Conservation (phyloP, 2,797 vertebrate genomes). For the Diplodus sargus region DNA sequence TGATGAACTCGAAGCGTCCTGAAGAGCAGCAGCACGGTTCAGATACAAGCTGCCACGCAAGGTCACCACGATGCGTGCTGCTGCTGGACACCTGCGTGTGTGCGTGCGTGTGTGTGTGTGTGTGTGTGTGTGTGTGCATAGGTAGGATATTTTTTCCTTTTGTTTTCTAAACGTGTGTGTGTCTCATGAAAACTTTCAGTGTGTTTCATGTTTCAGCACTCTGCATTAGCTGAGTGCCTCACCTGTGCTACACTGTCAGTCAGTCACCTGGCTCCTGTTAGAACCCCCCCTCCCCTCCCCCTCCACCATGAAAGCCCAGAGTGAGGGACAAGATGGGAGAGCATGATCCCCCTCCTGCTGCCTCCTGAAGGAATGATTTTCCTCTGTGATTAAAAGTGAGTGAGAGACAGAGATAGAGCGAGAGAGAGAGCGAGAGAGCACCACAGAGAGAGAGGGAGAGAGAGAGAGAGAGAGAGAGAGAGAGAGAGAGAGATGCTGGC, state of each 20-base stretch:
- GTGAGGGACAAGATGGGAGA: slow-evolving; percentile 55
- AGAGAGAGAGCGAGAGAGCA: slow-evolving; percentile 43
- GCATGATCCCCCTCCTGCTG: slow-evolving; percentile 53
- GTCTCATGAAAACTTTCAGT: slow-evolving; percentile 28
- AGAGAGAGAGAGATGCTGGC: slow-evolving; percentile 65
- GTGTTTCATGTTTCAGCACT: background rate
- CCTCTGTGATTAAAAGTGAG: slow-evolving; percentile 75
- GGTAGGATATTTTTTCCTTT: background rate
- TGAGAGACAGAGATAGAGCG: slow-evolving; percentile 61
- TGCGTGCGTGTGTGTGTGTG: slow-evolving; percentile 21
- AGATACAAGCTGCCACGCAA: slow-evolving; percentile 55
- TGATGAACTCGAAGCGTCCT: slow-evolving; percentile 23
- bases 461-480: slow-evolving; percentile 26
- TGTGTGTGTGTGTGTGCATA: slow-evolving; percentile 21
- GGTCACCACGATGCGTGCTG: slow-evolving; percentile 40
- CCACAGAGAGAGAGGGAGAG: slow-evolving; percentile 25
- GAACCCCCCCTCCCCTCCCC: background rate
- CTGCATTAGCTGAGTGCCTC: background rate
- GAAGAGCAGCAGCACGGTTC: slow-evolving; percentile 27
- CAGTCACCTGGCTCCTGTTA: slow-evolving; percentile 39
- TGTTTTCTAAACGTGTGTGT: background rate
- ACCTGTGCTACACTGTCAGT: slow-evolving; percentile 38
- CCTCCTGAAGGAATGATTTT: slow-evolving; percentile 73
- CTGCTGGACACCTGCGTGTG: slow-evolving; percentile 23
- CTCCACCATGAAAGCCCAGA: slow-evolving; percentile 32